Base-by-base conservation (phyloP, 2,113 vertebrate genomes). In the Perca fluviatilis region DNA sequence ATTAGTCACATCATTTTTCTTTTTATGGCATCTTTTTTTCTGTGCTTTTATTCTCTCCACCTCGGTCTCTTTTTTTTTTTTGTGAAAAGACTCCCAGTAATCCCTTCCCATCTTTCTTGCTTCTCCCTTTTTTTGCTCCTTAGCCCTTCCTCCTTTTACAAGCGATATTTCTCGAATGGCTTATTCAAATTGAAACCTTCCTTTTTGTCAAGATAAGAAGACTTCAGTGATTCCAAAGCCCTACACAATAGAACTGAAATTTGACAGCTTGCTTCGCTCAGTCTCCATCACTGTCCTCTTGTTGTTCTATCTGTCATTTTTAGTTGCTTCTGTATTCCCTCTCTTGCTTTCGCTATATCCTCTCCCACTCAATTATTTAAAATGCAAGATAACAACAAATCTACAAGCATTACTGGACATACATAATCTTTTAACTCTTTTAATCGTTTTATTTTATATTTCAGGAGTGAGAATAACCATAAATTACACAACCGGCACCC, bases 151-250 rank as follows among this genome's bases (percentile, higher is more conserved):
- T 88, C 72, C 68, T 72, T 87, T 91, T 82, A 84, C 84, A 61
- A 84, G 83, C 30, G 9, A 68, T 83, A 85, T 89, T 90, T 89
- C 85, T 84, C 79, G 70, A 82, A 86, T 77, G 87, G 80, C 85
- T 91, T 91, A 92, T 93, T 91, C 85, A 93, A 92, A 91, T 90
- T 86, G 88, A 91, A 92, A 77, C 75, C 79, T 68, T 87, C 72
- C 67, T 72, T 85, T 89, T 90, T 82, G 70, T 84, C 86, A 78
- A 66, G 86, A 91, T 89, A 91, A 90, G 76, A 76, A 71, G 81
- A 80, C 87, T 79, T 77, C 63, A 60, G 74, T 66, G 74, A 80
- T 72, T 84, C 85, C 76, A 83, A 84, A 86, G 87, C 74, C 5
- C 80, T 50, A 4, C 74, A 75, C 80, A 78, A 72, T 80, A 77